Conservation (phyloP, 2,797 vertebrate genomes). For the Lepilemur ruficaudatus region DNA sequence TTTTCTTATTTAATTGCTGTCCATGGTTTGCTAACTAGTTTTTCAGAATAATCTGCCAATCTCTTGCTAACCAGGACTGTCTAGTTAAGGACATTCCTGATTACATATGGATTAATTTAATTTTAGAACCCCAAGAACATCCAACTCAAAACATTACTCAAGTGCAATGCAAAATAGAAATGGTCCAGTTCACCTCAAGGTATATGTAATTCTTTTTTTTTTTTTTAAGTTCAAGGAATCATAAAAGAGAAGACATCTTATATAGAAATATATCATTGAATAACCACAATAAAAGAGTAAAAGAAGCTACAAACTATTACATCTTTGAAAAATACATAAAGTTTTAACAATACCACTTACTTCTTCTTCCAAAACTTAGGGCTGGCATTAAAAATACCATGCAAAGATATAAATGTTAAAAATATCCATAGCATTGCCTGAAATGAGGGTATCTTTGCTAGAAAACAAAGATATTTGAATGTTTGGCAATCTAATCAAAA, state of each 20-base stretch:
- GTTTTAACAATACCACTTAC: background rate
- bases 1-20: slow-evolving; percentile 67
- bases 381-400: background rate
- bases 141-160: slow-evolving; percentile 52
- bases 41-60: slow-evolving; percentile 63
- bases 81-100: slow-evolving; percentile 45
- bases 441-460: background rate
- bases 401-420: background rate
- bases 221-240: slow-evolving; percentile 46
- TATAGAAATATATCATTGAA: slow-evolving; percentile 10
- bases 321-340: background rate
- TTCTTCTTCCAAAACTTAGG: slow-evolving; percentile 7
- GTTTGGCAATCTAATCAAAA: background rate
- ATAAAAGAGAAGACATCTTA: slow-evolving; percentile 23
- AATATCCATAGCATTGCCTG: background rate
- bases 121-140: slow-evolving; percentile 46
- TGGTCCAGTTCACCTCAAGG: slow-evolving; percentile 4
- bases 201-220: background rate
- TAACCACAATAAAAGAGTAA: slow-evolving; percentile 21
- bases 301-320: background rate
- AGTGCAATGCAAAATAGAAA: background rate
- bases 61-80: slow-evolving; percentile 52
- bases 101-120: slow-evolving; percentile 59
- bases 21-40: slow-evolving; percentile 60
- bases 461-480: background rate